Evolutionary conservation across 2,888 invertebrate genomes (phyloP), one percentile per base, ranked within the genome.

Genomic region (Agrochola circellaris): DNA sequence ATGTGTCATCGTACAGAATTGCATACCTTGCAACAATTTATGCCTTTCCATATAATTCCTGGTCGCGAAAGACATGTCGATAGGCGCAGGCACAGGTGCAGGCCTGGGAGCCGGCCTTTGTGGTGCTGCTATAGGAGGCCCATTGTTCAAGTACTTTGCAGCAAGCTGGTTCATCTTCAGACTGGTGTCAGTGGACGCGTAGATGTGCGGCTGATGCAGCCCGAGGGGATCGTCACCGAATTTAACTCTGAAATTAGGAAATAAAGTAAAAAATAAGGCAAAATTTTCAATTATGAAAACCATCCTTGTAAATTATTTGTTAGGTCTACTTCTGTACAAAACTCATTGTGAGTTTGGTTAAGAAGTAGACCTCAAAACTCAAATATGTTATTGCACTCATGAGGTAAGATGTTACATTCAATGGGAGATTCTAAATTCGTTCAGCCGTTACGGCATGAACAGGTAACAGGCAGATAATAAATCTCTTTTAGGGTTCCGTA

Each of bases 41-140:
- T 98, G 98, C 88, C 97, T 97, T 90, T 98, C 97, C 97, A 98
- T 97, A 91, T 98, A 98, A 88, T 97, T 97, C 90, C 97, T 96
- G 17, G 98, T 98, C n/a, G 98, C 98, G 87, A 98, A 97, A 6
- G 98, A 98, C 96, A 98, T 97, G 87, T 98, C 98, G 42, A 96
- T 97, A 15, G 95, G 94, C 74, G 94, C 86, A 4, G 89, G 66
- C 3, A 85, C 64, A 7, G 89, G 69, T 0, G 86, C 67, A 3
- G 91, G 87, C 72, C 88, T 92, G 0, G 89, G 83, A 9, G 88
- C 58, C 0, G 87, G 88, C 9, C 82, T 84, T 11, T 84, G 88
- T 4, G 78, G 79, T 0, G 61, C 69, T 8, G 82, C 62, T 7
- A 83, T 76, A 0, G 90, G 76, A 13, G 89, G 81, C 5, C 79